A percentile compares a stretch with the other conserved stretches of the same genome.
These are phyloP conservation scores for Watsonalla binaria DNA, from an alignment of 2,888 invertebrate genomes.

Conservation along the genomic window DNA sequence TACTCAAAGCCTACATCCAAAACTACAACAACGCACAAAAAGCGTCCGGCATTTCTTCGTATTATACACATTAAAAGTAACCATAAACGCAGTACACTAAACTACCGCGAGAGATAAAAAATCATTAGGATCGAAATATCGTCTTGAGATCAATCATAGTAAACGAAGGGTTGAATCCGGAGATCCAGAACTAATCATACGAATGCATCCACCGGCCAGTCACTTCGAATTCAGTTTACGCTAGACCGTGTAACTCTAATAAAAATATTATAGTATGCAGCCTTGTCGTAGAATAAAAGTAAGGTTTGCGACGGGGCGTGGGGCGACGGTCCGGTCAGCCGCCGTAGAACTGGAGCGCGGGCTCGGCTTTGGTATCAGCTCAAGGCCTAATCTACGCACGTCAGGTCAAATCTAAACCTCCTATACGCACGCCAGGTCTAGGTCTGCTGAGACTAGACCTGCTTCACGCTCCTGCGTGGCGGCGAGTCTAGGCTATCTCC, in stretches of 20 bases:
- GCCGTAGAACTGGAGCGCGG: slow-evolving; percentile 24
- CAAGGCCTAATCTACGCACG: slow-evolving; percentile 89
- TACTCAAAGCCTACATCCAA: slow-evolving; percentile 61
- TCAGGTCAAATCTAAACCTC: slow-evolving; percentile 91
- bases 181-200: slow-evolving; percentile 49
- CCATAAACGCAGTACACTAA: slow-evolving; percentile 54
- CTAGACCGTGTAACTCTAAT: slow-evolving; percentile 23
- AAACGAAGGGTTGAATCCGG: slow-evolving; percentile 49
- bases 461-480: slow-evolving; percentile 5
- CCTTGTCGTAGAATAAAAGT: slow-evolving; percentile 21
- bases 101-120: slow-evolving; percentile 44
- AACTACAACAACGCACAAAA: slow-evolving; percentile 70
- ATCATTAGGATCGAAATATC: slow-evolving; percentile 72
- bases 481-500: slow-evolving; percentile 61
- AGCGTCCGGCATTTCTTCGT: slow-evolving; percentile 58
- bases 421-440: slow-evolving; percentile 74
- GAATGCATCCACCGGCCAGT: slow-evolving; percentile 43
- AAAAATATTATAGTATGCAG: slow-evolving; percentile 29
- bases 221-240: slow-evolving; percentile 27
- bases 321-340: slow-evolving; percentile 12
- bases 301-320: slow-evolving; percentile 4
- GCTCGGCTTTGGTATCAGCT: slow-evolving; percentile 57
- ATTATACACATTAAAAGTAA: slow-evolving; percentile 64
- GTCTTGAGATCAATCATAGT: slow-evolving; percentile 75
- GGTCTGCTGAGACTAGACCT: slow-evolving; percentile 1